Percentiles rank a stretch among this genome's conserved stretches.
phyloP scores from a whole-genome alignment of 2,888 invertebrate species.

The Azorinus chamasolen region DNA sequence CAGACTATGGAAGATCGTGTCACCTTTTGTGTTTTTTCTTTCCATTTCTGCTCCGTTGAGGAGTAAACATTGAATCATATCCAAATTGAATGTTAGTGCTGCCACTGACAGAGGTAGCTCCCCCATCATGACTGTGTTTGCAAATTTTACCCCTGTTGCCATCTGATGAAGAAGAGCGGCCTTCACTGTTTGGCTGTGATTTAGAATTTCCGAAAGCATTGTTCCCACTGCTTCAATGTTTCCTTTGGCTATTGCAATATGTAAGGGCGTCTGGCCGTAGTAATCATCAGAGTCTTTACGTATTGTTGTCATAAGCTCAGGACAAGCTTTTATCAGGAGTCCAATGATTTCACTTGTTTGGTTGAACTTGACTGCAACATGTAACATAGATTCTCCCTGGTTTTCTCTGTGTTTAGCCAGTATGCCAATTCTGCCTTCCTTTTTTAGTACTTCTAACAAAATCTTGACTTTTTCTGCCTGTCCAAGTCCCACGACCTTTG shows the following conservation, averaged over 20 bases:
- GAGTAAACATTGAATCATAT: conserved; percentile 56
- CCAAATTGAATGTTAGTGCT: conserved; percentile 60
- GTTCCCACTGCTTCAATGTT: conserved; percentile 58
- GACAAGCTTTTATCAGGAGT: conserved; percentile 56
- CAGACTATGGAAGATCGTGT: conserved; percentile 69
- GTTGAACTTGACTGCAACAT: conserved; percentile 68
- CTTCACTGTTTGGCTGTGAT: conserved; percentile 49
- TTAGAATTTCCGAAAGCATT: conserved; percentile 55
- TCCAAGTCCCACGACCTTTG: conserved; percentile 41
- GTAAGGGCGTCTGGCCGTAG: conserved; percentile 68
- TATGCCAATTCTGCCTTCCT: conserved; percentile 36
- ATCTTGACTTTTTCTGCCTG: conserved; percentile 47
- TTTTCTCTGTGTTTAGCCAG: conserved; percentile 47
- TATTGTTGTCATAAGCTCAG: conserved; percentile 59
- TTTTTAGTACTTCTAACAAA: conserved; percentile 47
- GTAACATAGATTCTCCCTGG: conserved; percentile 66
- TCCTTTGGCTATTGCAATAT: conserved; percentile 70
- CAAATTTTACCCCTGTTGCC: conserved; percentile 62
- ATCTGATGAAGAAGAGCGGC: conserved; percentile 58
- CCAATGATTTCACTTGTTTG: conserved; percentile 58
- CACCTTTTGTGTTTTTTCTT: conserved; percentile 64
- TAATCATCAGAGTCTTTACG: conserved; percentile 63
- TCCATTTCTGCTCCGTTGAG: conserved; percentile 67
- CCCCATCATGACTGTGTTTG: conserved; percentile 74
- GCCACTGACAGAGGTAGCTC: conserved; percentile 70